Percentiles rank a stretch among this genome's conserved stretches.
Evolutionary conservation across 2,888 invertebrate species (phyloP).

Genomic region (Caenorhabditis wallacei): DNA sequence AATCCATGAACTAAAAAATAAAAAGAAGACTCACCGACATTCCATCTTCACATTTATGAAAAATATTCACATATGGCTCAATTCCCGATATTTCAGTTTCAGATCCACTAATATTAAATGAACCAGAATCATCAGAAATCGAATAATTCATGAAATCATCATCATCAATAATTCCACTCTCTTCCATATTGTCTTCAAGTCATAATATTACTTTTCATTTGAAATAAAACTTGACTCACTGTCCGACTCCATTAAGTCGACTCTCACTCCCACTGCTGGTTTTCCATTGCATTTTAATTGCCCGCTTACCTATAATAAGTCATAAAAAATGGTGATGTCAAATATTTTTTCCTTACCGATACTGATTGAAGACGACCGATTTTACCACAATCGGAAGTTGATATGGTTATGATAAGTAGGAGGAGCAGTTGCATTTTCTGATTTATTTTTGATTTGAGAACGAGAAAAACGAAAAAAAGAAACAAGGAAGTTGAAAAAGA

Average conservation of each 20-base stretch:
- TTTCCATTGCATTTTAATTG: constrained; percentile 67
- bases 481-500: neutral
- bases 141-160: constrained; percentile 69
- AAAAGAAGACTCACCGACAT: constrained; percentile 48
- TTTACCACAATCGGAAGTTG: constrained; percentile 19
- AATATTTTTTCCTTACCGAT: constrained; percentile 5
- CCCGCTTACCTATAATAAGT: constrained; percentile 61
- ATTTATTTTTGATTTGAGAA: neutral
- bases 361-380: constrained; percentile 37
- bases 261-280: constrained; percentile 61
- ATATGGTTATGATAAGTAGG: neutral
- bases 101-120: constrained; percentile 62
- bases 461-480: neutral
- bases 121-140: constrained; percentile 60
- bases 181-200: constrained; percentile 47
- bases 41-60: constrained; percentile 71
- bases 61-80: constrained; percentile 73
- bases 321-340: constrained; percentile 1
- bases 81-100: constrained; percentile 68
- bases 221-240: constrained; percentile 44
- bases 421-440: neutral
- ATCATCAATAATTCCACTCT: constrained; percentile 57
- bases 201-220: neutral
- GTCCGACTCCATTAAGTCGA: constrained; percentile 73
- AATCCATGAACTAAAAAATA: neutral